phyloP scores from a whole-genome alignment of 2,888 invertebrate species.

The Aphidoletes aphidimyza region DNA sequence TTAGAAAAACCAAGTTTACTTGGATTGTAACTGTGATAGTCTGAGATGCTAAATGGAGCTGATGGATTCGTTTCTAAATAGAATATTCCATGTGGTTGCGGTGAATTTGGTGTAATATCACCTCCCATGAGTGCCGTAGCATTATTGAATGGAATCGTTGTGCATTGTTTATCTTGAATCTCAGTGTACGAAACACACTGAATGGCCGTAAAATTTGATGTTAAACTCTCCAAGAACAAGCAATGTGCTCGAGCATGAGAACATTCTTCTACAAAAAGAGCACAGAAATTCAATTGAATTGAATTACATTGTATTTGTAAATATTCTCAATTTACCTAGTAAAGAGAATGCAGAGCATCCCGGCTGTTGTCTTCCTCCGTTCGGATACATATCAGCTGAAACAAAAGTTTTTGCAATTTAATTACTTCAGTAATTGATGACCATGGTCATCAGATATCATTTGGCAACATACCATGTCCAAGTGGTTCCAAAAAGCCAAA shows the following conservation, averaged over 20 bases:
- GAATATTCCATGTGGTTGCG: not conserved
- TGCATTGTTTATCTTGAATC: not conserved
- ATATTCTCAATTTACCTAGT: not conserved
- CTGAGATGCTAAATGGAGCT: not conserved
- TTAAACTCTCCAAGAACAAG: not conserved
- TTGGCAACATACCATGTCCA: not conserved
- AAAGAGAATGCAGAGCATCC: not conserved
- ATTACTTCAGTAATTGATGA: no score
- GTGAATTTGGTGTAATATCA: not conserved
- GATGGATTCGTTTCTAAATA: not conserved
- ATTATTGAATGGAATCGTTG: not conserved
- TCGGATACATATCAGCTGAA: slow-evolving; percentile 28
- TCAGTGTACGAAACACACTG: slow-evolving; percentile 13
- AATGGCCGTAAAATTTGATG: not conserved
- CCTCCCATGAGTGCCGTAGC: slow-evolving; percentile 14
- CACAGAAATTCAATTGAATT: no score
- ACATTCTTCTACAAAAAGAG: slow-evolving; percentile 15
- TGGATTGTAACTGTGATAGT: no score
- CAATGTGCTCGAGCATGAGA: slow-evolving; percentile 15
- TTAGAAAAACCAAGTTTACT: no score
- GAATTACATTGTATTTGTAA: not conserved
- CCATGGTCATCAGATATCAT: no score
- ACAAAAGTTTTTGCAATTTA: no score
- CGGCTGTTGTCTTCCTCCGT: slow-evolving; percentile 32
- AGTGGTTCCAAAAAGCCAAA: not conserved